Conservation (phyloP, 53 echinoderm and acorn worm genomes). For the Paelopatides confundens region DNA sequence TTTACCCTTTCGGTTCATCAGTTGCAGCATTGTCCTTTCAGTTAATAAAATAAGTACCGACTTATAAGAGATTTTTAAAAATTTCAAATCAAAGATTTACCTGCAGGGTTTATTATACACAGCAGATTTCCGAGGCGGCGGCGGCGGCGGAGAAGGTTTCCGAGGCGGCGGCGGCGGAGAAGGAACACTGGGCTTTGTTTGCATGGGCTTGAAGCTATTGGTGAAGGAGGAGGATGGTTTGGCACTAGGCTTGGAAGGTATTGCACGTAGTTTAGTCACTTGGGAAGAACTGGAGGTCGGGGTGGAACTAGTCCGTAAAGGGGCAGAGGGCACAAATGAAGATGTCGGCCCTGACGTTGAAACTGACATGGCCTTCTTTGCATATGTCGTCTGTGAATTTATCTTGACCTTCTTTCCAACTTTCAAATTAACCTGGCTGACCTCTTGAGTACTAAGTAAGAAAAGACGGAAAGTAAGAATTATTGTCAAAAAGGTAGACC, state of each 20-base stretch:
- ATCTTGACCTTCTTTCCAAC: slow-evolving; percentile 81
- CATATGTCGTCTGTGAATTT: slow-evolving; percentile 64
- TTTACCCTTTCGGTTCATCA: too few relatives aligned
- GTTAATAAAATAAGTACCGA: too few relatives aligned
- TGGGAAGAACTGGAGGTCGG: slow-evolving; percentile 64
- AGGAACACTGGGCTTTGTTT: not conserved
- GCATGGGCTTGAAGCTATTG: slow-evolving; percentile 9
- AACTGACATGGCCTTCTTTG: slow-evolving; percentile 59
- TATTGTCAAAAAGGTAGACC: not conserved
- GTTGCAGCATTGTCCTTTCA: too few relatives aligned
- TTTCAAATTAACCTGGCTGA: slow-evolving; percentile 81
- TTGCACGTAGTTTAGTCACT: slow-evolving; percentile 71
- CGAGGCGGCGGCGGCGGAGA: not conserved
- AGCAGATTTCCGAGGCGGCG: slow-evolving; percentile 42
- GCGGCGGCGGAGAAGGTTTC: not conserved
- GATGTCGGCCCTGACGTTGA: not conserved
- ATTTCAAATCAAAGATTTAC: too few relatives aligned
- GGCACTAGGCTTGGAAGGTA: slow-evolving; percentile 62
- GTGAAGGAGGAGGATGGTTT: slow-evolving; percentile 13
- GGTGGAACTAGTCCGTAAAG: slow-evolving; percentile 47
- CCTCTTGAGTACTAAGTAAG: slow-evolving; percentile 82
- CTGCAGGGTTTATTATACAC: slow-evolving; percentile 81
- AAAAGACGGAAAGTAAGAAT: not conserved
- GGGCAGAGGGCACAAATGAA: not conserved
- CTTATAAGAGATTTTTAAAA: too few relatives aligned